phyloP scores from a whole-genome alignment of 2,888 invertebrate species.

The Drosophila neutralis region DNA sequence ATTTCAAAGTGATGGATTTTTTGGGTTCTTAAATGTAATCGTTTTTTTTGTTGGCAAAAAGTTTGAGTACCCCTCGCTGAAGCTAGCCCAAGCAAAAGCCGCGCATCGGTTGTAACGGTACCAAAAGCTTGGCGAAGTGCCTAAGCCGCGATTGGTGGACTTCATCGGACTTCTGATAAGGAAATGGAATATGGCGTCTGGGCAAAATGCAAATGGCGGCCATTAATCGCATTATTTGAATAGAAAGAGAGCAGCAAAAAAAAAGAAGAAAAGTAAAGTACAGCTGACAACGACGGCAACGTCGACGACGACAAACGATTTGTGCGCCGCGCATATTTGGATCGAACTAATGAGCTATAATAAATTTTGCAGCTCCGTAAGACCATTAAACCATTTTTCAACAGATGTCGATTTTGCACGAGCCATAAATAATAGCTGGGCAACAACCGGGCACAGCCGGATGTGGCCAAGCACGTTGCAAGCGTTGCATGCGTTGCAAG shows the following conservation, averaged over 20 bases:
- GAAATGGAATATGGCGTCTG: neutral
- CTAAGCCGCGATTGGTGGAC: constrained; percentile 10
- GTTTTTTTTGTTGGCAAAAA: neutral
- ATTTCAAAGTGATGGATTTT: neutral
- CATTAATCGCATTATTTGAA: constrained; percentile 12
- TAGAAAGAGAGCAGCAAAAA: neutral
- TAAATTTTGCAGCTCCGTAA: constrained; percentile 70
- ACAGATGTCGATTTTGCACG: constrained; percentile 76
- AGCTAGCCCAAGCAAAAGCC: neutral
- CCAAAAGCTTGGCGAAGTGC: constrained; percentile 16
- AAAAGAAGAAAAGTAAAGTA: constrained; percentile 14
- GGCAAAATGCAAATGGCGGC: neutral
- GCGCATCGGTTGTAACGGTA: constrained; percentile 8
- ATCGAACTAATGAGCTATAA: constrained; percentile 73
- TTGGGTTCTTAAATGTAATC: neutral
- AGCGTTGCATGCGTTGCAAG: constrained; percentile 4
- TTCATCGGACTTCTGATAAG: neutral
- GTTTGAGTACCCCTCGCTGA: neutral
- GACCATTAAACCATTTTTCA: constrained; percentile 74
- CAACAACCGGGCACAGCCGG: constrained; percentile 44
- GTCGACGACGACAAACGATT: neutral
- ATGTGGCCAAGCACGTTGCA: constrained; percentile 70
- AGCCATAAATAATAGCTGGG: constrained; percentile 73
- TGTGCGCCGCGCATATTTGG: constrained; percentile 48
- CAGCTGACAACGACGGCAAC: constrained; percentile 34